Base-by-base conservation (phyloP, 2,797 vertebrate genomes). In the Gymnothorax reevesii region DNA sequence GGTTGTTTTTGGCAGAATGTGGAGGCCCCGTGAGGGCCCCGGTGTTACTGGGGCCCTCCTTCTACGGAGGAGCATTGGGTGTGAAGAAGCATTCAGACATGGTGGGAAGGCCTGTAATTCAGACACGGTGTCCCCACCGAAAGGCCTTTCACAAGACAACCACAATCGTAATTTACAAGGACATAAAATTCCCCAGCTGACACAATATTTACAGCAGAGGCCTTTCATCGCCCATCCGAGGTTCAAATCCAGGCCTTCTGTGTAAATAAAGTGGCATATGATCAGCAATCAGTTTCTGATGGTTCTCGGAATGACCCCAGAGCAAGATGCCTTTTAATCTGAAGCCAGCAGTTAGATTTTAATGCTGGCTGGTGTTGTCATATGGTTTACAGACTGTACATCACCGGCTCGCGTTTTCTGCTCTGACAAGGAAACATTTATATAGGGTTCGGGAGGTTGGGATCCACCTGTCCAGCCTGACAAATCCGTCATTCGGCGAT, bases 301-400 rank as follows among this genome's bases (percentile, higher is more conserved):
- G 90, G 90, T 89, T 90, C 88, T 89, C 84, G 59, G 55, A 89
- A 71, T 90, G 91, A 93, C 90, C 92, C 6, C 66, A 66, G 77
- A 88, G 90, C 89, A 91, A 75, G 88, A 92, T 91, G 91, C 89
- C 90, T 93, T 92, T 89, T 86, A 89, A 90, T 91, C 86, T 89
- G 13, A 55, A 88, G 84, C 88, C 86, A 82, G 89, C 89, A 57
- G 89, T 90, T 92, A 92, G 92, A 88, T 86, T 54, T 69, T 64
- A 77, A 86, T 59, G n/a, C 86, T 80, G 84, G 87, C 87, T 88
- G 88, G 77, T 69, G 17, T 84, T 85, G 73, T 87, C 87, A 88
- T 85, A 90, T 88, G 88, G 89, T 92, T 88, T 87, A 88, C 91
- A 92, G 89, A 90, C 87, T 84, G 85, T 87, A 87, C 88, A 92